phyloP scores from a whole-genome alignment of 2,797 vertebrate species.

The Anomalospiza imberbis region DNA sequence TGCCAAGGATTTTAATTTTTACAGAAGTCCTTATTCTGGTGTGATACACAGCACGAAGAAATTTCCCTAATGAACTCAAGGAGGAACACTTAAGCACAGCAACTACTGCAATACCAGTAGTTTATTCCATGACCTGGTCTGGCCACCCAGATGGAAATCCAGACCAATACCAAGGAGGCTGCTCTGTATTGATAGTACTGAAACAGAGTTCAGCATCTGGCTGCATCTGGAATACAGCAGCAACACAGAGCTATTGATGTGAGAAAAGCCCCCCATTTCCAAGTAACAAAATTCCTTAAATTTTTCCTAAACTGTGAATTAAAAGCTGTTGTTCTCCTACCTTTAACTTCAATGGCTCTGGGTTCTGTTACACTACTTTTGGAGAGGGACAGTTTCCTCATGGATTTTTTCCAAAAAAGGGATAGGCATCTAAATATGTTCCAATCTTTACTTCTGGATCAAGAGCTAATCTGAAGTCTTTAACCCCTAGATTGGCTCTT shows the following conservation, averaged over 20 bases:
- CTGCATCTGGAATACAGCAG: not conserved
- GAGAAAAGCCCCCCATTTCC: not conserved
- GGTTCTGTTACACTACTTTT: not conserved
- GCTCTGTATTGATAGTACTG: not conserved
- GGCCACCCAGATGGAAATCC: not conserved
- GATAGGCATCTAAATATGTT: not conserved
- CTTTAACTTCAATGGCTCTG: not conserved
- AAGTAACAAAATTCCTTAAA: not conserved
- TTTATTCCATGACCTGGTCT: not conserved
- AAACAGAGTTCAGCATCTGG: not conserved
- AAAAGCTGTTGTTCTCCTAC: not conserved
- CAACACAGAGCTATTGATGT: not conserved
- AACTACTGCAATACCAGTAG: not conserved
- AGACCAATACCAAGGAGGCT: not conserved
- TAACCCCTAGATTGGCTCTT: not conserved
- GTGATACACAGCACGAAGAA: not conserved
- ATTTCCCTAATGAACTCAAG: not conserved
- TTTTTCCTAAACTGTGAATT: not conserved
- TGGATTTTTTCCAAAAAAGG: not conserved
- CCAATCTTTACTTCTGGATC: not conserved
- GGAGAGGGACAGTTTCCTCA: not conserved
- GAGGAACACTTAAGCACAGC: not conserved
- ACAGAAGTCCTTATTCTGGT: not conserved
- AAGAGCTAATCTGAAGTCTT: not conserved
- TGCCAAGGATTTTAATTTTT: not conserved